Evolutionary conservation across 2,797 vertebrate species (phyloP), one percentile per base, ranked within the genome.

Genomic region (Platalea minor): DNA sequence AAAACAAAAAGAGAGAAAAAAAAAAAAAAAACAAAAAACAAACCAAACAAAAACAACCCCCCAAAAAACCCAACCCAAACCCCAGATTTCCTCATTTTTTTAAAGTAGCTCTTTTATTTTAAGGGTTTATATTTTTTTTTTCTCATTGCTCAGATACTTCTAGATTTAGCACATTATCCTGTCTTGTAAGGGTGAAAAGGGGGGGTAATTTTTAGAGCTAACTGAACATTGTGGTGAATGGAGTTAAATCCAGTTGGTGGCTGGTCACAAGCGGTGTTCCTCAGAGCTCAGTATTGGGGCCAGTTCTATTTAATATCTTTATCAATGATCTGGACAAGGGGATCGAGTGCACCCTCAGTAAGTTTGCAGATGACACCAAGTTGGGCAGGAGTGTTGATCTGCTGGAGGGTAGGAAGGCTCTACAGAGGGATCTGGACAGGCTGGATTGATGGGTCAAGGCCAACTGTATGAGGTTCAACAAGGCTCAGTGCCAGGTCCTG

Each of bases 1-100:
- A 0, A 19, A 28, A 29, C 51, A 53, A 31, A 35, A 17, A 13
- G 6, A 7, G 5, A 2, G 1, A 0, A 17, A 5, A 10, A 2
- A 0, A 10, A 2, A 0, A 28, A 19, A 56, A 28, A 25, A 43
- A 43, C 37, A 37, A 39, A 39, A 39, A 37, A 37, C 8, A 37
- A 43, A 48, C 41, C 43, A 16, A 9, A 60, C 2, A 10, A 46
- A 46, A 46, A 46, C 20, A 4, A n/a, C 1, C 23, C 6, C 18
- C 4, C 5, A 56, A 54, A 56, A 77, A 23, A 4, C 1, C 7
- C 5, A 57, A 51, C 11, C 1, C 9, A 84, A 75, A 31, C 7
- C 5, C 33, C 23, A 69, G 5, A 37, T 51, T 33, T 56, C 21
- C 8, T 85, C 0, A 0, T 35, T 70, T 50, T 65, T 46, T 29